These are phyloP conservation scores for Hyaena hyaena DNA, from an alignment of 2,113 vertebrate species.

Conservation along the genomic window DNA sequence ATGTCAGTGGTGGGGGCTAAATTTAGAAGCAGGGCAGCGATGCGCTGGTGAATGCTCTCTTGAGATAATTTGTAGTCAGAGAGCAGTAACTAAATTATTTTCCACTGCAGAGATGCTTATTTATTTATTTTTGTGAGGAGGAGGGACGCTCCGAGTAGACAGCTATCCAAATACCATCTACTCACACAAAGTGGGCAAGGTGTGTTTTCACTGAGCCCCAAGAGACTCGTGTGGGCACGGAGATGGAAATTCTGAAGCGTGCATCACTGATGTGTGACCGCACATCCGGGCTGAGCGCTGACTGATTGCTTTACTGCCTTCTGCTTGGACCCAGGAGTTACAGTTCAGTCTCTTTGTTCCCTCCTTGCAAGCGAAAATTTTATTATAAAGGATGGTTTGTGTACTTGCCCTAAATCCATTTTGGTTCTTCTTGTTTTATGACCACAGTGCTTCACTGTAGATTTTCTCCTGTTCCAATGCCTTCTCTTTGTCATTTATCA, in stretches of 20 bases:
- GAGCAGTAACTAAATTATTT: constrained; percentile 59
- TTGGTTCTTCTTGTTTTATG: constrained; percentile 71
- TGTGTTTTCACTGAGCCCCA: not conserved
- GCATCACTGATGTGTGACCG: not conserved
- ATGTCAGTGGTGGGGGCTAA: not conserved
- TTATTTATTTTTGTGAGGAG: constrained; percentile 43
- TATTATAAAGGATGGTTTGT: constrained; percentile 64
- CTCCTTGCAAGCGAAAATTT: constrained; percentile 47
- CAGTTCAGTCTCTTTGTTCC: constrained; percentile 21
- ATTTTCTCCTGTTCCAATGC: constrained; percentile 59
- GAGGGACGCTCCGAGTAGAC: not conserved
- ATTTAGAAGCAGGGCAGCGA: constrained; percentile 44
- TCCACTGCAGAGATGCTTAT: not conserved
- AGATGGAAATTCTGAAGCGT: not conserved
- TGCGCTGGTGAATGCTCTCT: constrained; percentile 1
- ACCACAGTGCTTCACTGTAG: constrained; percentile 28
- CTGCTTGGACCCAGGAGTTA: not conserved
- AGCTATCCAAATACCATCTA: not conserved
- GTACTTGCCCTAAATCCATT: constrained; percentile 61
- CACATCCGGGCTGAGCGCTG: not conserved
- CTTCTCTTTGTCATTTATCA: constrained; percentile 72
- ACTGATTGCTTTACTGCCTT: not conserved
- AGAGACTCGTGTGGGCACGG: not conserved
- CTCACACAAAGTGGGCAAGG: not conserved
- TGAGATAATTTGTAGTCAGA: constrained; percentile 53